Evolutionary conservation across 2,113 vertebrate genomes (phyloP).

Genomic region (Agapornis roseicollis): DNA sequence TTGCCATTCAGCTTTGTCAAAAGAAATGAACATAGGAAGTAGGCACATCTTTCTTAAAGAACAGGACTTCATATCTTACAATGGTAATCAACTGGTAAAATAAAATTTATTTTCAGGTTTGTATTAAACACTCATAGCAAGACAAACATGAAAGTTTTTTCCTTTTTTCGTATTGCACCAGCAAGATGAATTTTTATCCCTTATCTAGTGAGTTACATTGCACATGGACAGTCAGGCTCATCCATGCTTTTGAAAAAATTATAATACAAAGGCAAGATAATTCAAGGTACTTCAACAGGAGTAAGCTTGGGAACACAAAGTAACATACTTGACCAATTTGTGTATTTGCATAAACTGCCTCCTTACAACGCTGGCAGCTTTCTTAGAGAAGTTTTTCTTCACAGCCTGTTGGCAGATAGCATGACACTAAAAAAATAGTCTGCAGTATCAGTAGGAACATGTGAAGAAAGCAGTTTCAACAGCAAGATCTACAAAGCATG

Average conservation of each 20-base stretch:
- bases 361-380: not conserved
- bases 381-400: not conserved
- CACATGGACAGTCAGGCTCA: not conserved
- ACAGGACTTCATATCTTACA: slow-evolving; percentile 53
- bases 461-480: not conserved
- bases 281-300: not conserved
- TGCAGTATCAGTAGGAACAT: not conserved
- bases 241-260: slow-evolving; percentile 17
- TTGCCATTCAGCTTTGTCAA: slow-evolving; percentile 51
- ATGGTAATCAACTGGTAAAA: slow-evolving; percentile 44
- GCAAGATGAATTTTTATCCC: slow-evolving; percentile 31
- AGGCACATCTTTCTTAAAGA: slow-evolving; percentile 64
- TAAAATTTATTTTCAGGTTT: slow-evolving; percentile 46
- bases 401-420: not conserved
- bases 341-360: not conserved
- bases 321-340: not conserved
- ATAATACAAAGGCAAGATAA: slow-evolving; percentile 37
- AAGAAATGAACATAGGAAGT: slow-evolving; percentile 48
- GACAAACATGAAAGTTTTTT: slow-evolving; percentile 37
- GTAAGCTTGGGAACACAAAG: not conserved
- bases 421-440: not conserved
- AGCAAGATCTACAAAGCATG: slow-evolving; percentile 40
- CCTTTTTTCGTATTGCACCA: slow-evolving; percentile 44
- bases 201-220: slow-evolving; percentile 11
- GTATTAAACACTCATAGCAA: slow-evolving; percentile 49